phyloP scores from a whole-genome alignment of 2,797 vertebrate genomes.

The Pelodytes ibericus region DNA sequence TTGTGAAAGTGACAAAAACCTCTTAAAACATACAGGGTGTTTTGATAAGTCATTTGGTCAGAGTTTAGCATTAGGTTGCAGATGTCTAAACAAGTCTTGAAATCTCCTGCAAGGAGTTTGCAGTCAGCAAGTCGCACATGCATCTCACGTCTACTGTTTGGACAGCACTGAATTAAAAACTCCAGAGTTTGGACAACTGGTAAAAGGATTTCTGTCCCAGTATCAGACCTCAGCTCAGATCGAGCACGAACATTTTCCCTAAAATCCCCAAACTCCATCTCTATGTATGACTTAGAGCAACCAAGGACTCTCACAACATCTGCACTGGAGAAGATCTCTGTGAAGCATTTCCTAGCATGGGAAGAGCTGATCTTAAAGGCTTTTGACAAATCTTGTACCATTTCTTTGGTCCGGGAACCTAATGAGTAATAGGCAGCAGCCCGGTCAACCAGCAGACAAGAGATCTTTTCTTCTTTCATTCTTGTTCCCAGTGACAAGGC shows the following conservation, averaged over 20 bases:
- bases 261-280: slow-evolving; percentile 76
- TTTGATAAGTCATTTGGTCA: slow-evolving; percentile 77
- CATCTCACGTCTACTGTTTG: slow-evolving; percentile 74
- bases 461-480: slow-evolving; percentile 62
- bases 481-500: not conserved
- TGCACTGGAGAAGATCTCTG: slow-evolving; percentile 71
- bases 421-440: slow-evolving; percentile 81
- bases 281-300: slow-evolving; percentile 65
- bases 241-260: slow-evolving; percentile 77
- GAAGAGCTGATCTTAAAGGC: slow-evolving; percentile 79
- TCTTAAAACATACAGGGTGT: slow-evolving; percentile 83
- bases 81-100: slow-evolving; percentile 74
- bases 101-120: slow-evolving; percentile 82
- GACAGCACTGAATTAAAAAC: slow-evolving; percentile 81
- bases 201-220: slow-evolving; percentile 79
- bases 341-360: slow-evolving; percentile 72
- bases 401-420: slow-evolving; percentile 69
- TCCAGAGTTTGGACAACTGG: slow-evolving; percentile 75
- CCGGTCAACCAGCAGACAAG: slow-evolving; percentile 75
- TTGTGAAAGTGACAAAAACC: slow-evolving; percentile 85
- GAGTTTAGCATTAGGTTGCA: slow-evolving; percentile 82
- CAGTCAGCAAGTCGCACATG: slow-evolving; percentile 85
- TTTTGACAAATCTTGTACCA: slow-evolving; percentile 76
- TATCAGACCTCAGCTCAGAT: slow-evolving; percentile 77
- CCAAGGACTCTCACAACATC: slow-evolving; percentile 63